Conservation (phyloP, 92 coral and sea anemone species). For the Porites lobata region DNA sequence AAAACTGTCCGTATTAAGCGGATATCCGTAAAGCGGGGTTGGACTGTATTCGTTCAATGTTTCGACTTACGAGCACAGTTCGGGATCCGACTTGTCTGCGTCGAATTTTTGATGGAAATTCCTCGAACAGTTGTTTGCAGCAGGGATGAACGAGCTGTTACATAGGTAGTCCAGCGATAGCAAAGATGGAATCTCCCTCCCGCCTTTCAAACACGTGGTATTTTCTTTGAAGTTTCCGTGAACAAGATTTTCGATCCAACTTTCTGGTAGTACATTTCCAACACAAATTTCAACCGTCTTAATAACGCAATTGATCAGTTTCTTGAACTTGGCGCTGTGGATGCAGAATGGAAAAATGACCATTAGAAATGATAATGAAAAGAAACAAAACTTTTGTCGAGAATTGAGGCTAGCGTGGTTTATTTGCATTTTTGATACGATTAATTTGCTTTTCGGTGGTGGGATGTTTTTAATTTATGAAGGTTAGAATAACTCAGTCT, state of each 20-base stretch:
- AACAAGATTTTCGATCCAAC: not conserved
- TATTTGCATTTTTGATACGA: no score
- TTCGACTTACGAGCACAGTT: conserved; percentile 13
- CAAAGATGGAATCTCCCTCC: not conserved
- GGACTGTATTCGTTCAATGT: not conserved
- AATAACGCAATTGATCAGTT: not conserved
- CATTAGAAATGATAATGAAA: no score
- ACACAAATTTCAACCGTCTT: not conserved
- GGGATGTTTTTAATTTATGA: no score
- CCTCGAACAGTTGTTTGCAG: not conserved
- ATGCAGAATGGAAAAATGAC: no score
- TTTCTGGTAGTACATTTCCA: not conserved
- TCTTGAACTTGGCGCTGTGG: not conserved
- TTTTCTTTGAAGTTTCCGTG: not conserved
- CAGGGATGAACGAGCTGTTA: not conserved
- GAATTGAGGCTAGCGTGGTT: no score
- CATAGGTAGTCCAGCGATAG: not conserved
- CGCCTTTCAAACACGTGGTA: not conserved
- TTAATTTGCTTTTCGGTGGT: no score
- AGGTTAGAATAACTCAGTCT: no score
- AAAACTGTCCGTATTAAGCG: not conserved
- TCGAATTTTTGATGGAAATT: not conserved
- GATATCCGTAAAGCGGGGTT: not conserved
- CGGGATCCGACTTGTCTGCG: not conserved
- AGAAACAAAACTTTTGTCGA: no score